Evolutionary conservation across 2,888 invertebrate species (phyloP).

Genomic region (Horisme vitalbata): DNA sequence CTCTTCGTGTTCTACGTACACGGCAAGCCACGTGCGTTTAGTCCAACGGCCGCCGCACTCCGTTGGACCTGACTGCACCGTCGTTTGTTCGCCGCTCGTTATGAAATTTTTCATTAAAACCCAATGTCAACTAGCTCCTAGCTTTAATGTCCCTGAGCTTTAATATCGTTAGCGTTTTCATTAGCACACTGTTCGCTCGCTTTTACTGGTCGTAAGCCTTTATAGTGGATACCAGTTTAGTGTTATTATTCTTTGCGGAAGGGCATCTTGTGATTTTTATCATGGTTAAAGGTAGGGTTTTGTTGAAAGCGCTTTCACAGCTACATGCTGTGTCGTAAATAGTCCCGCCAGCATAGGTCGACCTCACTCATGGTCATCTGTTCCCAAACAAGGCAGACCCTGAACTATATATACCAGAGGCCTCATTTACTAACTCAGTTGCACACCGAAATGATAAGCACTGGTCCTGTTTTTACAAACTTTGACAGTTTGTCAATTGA

Average conservation of each 20-base stretch:
- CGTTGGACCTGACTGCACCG: too few relatives aligned
- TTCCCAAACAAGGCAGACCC: too few relatives aligned
- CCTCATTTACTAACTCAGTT: too few relatives aligned
- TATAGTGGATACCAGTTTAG: conserved; percentile 53
- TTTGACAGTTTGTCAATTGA: too few relatives aligned
- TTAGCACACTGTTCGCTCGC: conserved; percentile 54
- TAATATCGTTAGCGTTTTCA: conserved; percentile 63
- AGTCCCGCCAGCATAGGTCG: too few relatives aligned
- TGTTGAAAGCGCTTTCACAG: too few relatives aligned
- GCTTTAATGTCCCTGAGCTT: conserved; percentile 43
- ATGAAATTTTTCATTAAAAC: conserved; percentile 68
- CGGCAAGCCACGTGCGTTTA: conserved; percentile 7
- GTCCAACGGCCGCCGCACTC: conserved; percentile 1
- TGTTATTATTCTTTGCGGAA: conserved; percentile 48
- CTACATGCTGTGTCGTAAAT: too few relatives aligned
- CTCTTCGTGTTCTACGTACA: not conserved
- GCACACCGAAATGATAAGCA: too few relatives aligned
- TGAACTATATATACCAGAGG: too few relatives aligned
- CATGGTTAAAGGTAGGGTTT: not conserved
- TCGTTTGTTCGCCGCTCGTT: conserved; percentile 44
- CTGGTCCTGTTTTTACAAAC: too few relatives aligned
- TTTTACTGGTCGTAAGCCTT: conserved; percentile 57
- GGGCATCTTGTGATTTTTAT: conserved; percentile 32
- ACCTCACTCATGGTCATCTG: too few relatives aligned
- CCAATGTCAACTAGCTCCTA: conserved; percentile 52